Conservation (phyloP, 2,797 vertebrate species). For the Girardinus metallicus region DNA sequence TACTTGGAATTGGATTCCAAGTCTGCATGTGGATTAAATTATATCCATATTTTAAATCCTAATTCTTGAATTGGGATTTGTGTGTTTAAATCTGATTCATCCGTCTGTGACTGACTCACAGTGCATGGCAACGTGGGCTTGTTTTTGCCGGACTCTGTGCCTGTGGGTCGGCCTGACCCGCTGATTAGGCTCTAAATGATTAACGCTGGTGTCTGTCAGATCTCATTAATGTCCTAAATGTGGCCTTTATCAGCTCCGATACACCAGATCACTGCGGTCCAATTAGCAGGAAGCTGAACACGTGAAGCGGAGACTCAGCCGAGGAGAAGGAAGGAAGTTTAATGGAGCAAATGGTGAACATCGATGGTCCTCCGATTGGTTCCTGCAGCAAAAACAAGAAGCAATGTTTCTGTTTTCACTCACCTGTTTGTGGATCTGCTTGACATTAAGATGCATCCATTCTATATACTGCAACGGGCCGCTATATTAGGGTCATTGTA, state of each 20-base stretch:
- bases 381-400: not conserved
- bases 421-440: not conserved
- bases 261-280: constrained; percentile 59
- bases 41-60: no score
- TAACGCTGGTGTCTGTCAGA: constrained; percentile 65
- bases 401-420: not conserved
- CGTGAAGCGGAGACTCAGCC: constrained; percentile 33
- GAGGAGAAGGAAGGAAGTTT: constrained; percentile 21
- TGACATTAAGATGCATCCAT: not conserved
- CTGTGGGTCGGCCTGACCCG: constrained; percentile 54
- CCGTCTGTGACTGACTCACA: no score
- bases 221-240: constrained; percentile 58
- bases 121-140: not conserved
- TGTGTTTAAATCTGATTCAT: not conserved
- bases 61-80: not conserved
- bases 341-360: constrained; percentile 49
- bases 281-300: constrained; percentile 57
- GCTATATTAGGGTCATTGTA: no score
- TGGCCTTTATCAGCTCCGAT: constrained; percentile 47
- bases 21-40: no score
- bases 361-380: not conserved
- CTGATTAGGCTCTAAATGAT: constrained; percentile 56
- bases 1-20: no score
- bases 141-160: constrained; percentile 33
- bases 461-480: no score